Evolutionary conservation across 2,113 vertebrate genomes (phyloP).

Genomic region (Isichthys henryi): DNA sequence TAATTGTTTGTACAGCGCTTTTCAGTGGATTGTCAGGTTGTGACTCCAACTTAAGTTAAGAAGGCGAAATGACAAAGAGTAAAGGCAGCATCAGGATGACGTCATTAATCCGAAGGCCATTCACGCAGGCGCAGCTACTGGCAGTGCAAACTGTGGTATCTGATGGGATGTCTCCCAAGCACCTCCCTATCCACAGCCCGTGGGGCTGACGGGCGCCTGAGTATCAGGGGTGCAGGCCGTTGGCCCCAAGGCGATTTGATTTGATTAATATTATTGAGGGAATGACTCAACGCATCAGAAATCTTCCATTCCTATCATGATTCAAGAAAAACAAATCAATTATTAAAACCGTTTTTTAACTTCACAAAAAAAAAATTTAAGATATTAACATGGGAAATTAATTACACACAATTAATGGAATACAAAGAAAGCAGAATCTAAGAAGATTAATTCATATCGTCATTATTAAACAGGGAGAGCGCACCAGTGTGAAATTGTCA

Average conservation of each 20-base stretch:
- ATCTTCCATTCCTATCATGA: not conserved
- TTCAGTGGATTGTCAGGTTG: constrained; percentile 8
- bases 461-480: not conserved
- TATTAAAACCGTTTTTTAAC: not conserved
- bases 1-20: constrained; percentile 8
- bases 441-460: not conserved
- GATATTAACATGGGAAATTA: not conserved
- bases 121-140: not conserved
- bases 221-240: not conserved
- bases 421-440: not conserved
- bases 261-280: not conserved
- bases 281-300: not conserved
- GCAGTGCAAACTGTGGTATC: not conserved
- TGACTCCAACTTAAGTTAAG: not conserved
- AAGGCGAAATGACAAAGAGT: not conserved
- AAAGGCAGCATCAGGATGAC: not conserved
- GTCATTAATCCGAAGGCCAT: not conserved
- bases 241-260: not conserved
- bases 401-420: not conserved
- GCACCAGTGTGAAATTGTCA: not conserved
- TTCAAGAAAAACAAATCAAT: not conserved
- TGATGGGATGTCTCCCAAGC: not conserved
- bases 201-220: not conserved
- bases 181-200: not conserved
- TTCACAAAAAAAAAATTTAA: not conserved